A percentile compares a stretch with the other conserved stretches of the same genome.
phyloP scores from a whole-genome alignment of 2,113 vertebrate genomes.

The Hystrix brachyura region DNA sequence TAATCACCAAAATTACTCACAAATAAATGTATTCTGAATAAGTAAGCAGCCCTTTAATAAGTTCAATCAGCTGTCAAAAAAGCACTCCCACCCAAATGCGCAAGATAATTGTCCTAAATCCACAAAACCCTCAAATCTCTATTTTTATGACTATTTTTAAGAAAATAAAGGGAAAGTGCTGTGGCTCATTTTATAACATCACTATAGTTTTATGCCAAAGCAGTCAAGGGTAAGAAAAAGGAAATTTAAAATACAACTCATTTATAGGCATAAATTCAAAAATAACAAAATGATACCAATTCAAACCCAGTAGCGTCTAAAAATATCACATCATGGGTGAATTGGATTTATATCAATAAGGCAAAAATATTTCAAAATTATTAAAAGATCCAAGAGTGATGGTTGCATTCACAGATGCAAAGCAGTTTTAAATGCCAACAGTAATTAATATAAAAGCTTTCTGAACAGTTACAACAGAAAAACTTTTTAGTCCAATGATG shows the following conservation, averaged over 20 bases:
- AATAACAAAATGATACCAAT: not conserved
- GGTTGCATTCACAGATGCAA: not conserved
- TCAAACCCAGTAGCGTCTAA: not conserved
- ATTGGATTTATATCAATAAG: not conserved
- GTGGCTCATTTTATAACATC: not conserved
- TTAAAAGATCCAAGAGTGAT: not conserved
- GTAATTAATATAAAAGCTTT: not conserved
- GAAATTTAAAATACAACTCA: not conserved
- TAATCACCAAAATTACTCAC: conserved; percentile 5
- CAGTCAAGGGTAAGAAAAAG: not conserved
- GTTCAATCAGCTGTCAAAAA: not conserved
- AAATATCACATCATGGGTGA: not conserved
- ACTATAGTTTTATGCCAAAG: not conserved
- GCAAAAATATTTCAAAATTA: not conserved
- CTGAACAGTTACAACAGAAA: not conserved
- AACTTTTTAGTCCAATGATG: not conserved
- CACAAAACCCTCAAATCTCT: not conserved
- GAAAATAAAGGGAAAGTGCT: not conserved
- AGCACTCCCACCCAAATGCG: not conserved
- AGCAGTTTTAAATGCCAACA: not conserved
- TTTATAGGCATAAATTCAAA: not conserved
- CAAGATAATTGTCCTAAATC: not conserved
- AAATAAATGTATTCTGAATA: not conserved
- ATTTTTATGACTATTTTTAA: not conserved
- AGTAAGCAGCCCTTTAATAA: not conserved